Conservation (phyloP, 2,113 vertebrate species). For the Onychostruthus taczanowskii region DNA sequence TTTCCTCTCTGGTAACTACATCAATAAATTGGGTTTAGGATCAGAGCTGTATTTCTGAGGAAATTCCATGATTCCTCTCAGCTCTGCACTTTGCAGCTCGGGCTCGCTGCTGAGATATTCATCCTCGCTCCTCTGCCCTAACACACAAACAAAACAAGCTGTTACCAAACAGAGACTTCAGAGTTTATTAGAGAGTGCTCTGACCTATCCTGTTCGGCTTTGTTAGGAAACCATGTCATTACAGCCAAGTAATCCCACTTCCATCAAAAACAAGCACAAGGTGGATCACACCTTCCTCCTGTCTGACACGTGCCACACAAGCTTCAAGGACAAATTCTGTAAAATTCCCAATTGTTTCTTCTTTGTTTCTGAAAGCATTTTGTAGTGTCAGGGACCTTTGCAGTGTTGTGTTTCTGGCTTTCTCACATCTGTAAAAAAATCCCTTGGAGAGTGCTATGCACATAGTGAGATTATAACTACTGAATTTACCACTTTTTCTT, state of each 20-base stretch:
- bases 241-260: background rate
- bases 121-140: background rate
- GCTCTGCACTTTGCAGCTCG: background rate
- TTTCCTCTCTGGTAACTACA: background rate
- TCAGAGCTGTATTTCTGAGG: background rate
- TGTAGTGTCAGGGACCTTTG: background rate
- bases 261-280: background rate
- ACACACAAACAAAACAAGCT: background rate
- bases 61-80: background rate
- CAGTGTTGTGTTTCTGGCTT: background rate
- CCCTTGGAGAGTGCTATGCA: background rate
- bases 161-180: background rate
- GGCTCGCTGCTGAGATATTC: background rate
- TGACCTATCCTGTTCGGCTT: background rate
- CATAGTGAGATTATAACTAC: background rate
- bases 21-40: background rate
- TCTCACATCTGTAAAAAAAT: background rate
- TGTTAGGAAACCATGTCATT: background rate
- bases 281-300: background rate
- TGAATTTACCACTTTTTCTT: background rate
- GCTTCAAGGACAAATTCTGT: background rate
- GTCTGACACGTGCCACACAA: background rate
- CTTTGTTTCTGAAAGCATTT: background rate
- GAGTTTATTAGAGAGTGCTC: background rate
- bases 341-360: background rate